Base-by-base conservation (phyloP, 2,797 vertebrate genomes). In the Melopsittacus undulatus region DNA sequence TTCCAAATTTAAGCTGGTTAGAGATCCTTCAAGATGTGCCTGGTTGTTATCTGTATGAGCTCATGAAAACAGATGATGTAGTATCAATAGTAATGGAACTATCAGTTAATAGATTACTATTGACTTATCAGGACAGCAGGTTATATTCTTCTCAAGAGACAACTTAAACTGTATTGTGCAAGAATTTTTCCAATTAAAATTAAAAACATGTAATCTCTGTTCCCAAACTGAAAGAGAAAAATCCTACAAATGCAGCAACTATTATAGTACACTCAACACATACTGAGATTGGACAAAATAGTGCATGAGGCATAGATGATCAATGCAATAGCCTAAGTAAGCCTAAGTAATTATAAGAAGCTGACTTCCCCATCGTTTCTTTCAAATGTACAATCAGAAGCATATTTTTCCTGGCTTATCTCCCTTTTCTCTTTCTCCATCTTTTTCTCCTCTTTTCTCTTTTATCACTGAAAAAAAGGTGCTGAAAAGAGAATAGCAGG, bases 81-180 rank as follows among this genome's bases (percentile, higher is more conserved):
- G 63, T 96, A 94, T 97, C 96, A 94, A 92, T 97, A 82, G 94
- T 97, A 98, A 97, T 76, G 76, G 63, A 96, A 97, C 98, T 98
- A 95, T 89, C 94, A 94, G 86, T 97, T 97, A 97, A 97, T 95
- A 85, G 43, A 97, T 97, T 97, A 89, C 91, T 95, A 88, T 97
- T 97, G 96, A 97, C 95, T 95, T 96, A 61, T 96, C 92, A 87
- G 74, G 78, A 84, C 72, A 88, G 56, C 92, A 86, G 72, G 78
- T 94, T 97, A 87, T 95, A 92, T 89, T 96, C 76, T 96, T 83
- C 94, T 86, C 67, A 32, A 94, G 92, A 90, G 78, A 92, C 84
- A 97, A 92, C 74, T 85, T 92, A 88, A 90, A 97, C 59, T 88
- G 85, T 83, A 94, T 96, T 89, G 70, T 95, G 91, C 56, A 92